Base-by-base conservation (phyloP, 1,140 invertebrate genomes). In the Wasmannia auropunctata region DNA sequence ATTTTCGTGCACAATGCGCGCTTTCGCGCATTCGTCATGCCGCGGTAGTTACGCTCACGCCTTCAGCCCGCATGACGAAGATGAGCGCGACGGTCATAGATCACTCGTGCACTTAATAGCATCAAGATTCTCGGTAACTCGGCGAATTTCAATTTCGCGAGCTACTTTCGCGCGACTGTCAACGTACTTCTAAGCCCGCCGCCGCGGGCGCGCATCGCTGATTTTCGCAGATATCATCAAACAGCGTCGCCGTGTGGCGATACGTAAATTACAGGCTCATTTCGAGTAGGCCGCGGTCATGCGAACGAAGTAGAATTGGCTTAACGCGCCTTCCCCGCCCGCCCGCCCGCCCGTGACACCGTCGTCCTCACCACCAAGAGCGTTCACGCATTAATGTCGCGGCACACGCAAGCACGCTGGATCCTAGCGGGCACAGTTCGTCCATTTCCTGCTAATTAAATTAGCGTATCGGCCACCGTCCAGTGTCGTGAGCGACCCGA, bases 371-470 rank as follows among this genome's bases (percentile, higher is more conserved):
- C 58, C 22, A 75, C 43, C 49, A 46, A 77, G 86, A 86, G 79
- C 83, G 85, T 90, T 56, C 80, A 76, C 86, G 88, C 88, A 89
- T 90, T 90, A 90, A 89, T 90, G 88, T 74, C 76, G 79, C 25
- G 46, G 90, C 87, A 74, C 88, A 88, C 88, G 91, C 85, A 90
- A 75, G 86, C 77, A 88, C 74, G 65, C 62, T 51, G 65, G 84
- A 86, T 84, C 79, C 89, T 91, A 84, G 76, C 87, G 65, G 74
- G 69, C 77, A n/a, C n/a, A 22, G 65, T 63, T 77, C 70, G 81
- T 90, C 85, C 90, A 87, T 91, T 92, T 91, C 88, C 87, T 86
- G 87, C 89, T 94, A 94, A 94, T 94, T 94, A 91, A 94, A 94
- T 94, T 94, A 94, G 91, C 92, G 91, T 92, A 93, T 93, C 85